Conservation (phyloP, 1,140 invertebrate species). For the Zaprionus vittiger region DNA sequence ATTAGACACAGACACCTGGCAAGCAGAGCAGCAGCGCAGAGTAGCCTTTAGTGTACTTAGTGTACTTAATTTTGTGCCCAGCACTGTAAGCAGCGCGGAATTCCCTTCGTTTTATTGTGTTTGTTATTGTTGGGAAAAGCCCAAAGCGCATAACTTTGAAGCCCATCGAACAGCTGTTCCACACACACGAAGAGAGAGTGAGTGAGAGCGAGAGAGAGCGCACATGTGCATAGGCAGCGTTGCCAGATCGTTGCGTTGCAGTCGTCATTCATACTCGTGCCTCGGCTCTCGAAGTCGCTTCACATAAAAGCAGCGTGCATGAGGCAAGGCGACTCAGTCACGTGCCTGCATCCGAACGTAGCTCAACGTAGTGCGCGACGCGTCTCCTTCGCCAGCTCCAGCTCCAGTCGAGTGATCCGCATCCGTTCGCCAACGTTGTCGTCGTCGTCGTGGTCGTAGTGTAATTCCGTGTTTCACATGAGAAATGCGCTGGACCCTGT, state of each 20-base stretch:
- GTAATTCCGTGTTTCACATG: not conserved
- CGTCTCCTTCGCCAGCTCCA: slow-evolving; percentile 37
- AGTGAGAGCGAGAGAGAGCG: slow-evolving; percentile 11
- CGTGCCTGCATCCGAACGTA: slow-evolving; percentile 73
- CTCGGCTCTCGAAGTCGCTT: not conserved
- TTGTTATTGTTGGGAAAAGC: slow-evolving; percentile 32
- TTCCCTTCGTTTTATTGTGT: slow-evolving; percentile 16
- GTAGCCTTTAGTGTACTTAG: not conserved
- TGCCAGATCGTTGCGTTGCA: slow-evolving; percentile 61
- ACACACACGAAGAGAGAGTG: slow-evolving; percentile 27
- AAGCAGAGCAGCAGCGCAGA: not conserved
- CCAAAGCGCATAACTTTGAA: slow-evolving; percentile 35
- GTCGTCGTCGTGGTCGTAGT: slow-evolving; percentile 14
- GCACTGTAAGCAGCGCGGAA: not conserved
- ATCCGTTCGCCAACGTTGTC: slow-evolving; percentile 62
- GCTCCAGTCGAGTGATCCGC: slow-evolving; percentile 65
- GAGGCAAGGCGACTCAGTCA: slow-evolving; percentile 69
- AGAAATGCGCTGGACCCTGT: slow-evolving; percentile 23
- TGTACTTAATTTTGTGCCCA: slow-evolving; percentile 1
- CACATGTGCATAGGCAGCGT: slow-evolving; percentile 57
- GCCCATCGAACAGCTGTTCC: slow-evolving; percentile 66
- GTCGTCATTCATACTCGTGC: not conserved
- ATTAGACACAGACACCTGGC: not conserved
- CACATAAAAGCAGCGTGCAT: slow-evolving; percentile 72
- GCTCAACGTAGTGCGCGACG: slow-evolving; percentile 50